Conservation (phyloP, 2,888 invertebrate genomes). For the Eudemis profundana region DNA sequence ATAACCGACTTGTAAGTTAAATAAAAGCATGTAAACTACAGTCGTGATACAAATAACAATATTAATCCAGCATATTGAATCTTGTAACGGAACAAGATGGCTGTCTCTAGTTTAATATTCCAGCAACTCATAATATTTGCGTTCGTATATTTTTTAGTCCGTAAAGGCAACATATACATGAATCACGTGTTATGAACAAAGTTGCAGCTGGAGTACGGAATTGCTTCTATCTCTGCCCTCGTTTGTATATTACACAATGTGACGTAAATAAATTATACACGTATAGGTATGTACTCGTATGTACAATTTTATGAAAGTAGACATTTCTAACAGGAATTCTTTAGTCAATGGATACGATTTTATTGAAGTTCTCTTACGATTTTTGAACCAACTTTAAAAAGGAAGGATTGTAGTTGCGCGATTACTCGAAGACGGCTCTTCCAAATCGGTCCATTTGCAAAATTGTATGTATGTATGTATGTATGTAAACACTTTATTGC, state of each 20-base stretch:
- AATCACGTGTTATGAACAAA: slow-evolving; percentile 44
- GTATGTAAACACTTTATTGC: no score
- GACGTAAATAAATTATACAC: no score
- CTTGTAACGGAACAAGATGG: background rate
- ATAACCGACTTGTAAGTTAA: no score
- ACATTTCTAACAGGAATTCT: no score
- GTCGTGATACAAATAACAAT: background rate
- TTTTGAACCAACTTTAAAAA: no score
- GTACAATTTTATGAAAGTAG: background rate
- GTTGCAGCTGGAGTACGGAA: slow-evolving; percentile 43
- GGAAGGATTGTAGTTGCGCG: no score
- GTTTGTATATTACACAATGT: slow-evolving; percentile 21
- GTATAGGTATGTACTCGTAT: background rate
- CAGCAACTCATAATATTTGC: slow-evolving; percentile 38
- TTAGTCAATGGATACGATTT: no score
- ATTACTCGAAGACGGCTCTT: no score
- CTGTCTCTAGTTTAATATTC: slow-evolving; percentile 23
- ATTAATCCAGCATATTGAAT: background rate
- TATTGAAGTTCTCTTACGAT: no score
- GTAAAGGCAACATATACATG: slow-evolving; percentile 41
- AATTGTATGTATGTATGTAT: no score
- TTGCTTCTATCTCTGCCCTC: slow-evolving; percentile 34
- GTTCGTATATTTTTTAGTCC: slow-evolving; percentile 42
- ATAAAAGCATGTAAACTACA: no score
- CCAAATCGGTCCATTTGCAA: no score